Percentiles rank a stretch among this genome's conserved stretches.
These are phyloP conservation scores for Phasianus colchicus DNA, from an alignment of 2,113 vertebrate species.

Conservation along the genomic window DNA sequence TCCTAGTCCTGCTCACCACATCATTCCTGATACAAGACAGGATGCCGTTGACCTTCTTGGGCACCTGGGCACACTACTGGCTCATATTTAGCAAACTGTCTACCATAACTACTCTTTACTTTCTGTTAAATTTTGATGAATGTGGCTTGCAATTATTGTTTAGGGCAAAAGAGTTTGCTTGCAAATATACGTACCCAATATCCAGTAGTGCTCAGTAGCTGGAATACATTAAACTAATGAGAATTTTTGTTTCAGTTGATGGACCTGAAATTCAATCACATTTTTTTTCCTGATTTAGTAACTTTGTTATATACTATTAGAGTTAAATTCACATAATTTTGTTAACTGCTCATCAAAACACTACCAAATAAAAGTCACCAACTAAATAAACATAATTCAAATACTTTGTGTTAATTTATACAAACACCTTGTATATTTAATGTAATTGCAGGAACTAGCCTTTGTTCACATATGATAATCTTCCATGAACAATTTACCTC, in stretches of 20 bases:
- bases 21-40: no score
- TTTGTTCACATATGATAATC: background rate
- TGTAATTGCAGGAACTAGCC: background rate
- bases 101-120: background rate
- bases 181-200: background rate
- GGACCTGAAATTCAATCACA: background rate
- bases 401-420: background rate
- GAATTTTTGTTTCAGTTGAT: conserved; percentile 1
- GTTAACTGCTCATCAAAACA: background rate
- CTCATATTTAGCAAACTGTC: no score
- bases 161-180: background rate
- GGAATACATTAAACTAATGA: background rate
- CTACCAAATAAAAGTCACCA: background rate
- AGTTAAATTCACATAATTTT: background rate
- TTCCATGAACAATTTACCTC: background rate
- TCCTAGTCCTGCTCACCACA: no score
- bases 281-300: background rate
- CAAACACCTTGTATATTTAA: background rate
- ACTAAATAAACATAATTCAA: background rate
- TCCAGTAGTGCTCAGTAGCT: background rate
- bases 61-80: no score
- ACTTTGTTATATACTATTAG: background rate
- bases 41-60: no score
- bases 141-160: background rate
- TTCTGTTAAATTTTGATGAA: background rate